A percentile compares a stretch with the other conserved stretches of the same genome.
Evolutionary conservation across 2,888 invertebrate genomes (phyloP).

Genomic region (Agrochola circellaris): DNA sequence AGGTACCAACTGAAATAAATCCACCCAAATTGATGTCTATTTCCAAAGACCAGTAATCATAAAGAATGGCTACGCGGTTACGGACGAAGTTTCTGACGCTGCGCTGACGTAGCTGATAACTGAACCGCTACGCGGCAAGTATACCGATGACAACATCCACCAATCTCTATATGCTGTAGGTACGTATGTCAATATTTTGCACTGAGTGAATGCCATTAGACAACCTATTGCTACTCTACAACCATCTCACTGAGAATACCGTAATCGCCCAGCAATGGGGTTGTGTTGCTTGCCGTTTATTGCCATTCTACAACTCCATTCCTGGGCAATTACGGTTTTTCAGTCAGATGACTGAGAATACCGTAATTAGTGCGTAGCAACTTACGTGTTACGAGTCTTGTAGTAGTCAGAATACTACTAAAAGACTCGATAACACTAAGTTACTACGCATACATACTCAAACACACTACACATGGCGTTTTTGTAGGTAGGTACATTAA

Average conservation of each 20-base stretch:
- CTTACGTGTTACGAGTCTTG: no score
- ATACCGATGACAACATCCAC: neutral
- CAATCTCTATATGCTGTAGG: neutral
- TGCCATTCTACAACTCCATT: neutral
- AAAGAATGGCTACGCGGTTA: neutral
- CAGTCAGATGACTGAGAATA: no score
- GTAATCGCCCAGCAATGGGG: no score
- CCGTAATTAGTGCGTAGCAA: no score
- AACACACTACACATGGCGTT: neutral
- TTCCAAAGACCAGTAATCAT: neutral
- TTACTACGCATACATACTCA: neutral
- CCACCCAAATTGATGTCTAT: no score
- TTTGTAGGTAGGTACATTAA: neutral
- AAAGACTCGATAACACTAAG: neutral
- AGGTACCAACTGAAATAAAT: no score
- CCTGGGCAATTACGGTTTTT: neutral
- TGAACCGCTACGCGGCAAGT: neutral
- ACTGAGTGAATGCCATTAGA: neutral
- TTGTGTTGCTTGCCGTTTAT: no score
- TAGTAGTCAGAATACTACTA: no score
- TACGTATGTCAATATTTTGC: neutral
- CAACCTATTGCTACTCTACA: neutral
- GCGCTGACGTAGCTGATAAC: neutral
- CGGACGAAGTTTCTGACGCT: neutral
- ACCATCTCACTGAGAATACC: no score